Evolutionary conservation across 2,888 invertebrate species (phyloP).

Genomic region (Arrhopalites spinosus): DNA sequence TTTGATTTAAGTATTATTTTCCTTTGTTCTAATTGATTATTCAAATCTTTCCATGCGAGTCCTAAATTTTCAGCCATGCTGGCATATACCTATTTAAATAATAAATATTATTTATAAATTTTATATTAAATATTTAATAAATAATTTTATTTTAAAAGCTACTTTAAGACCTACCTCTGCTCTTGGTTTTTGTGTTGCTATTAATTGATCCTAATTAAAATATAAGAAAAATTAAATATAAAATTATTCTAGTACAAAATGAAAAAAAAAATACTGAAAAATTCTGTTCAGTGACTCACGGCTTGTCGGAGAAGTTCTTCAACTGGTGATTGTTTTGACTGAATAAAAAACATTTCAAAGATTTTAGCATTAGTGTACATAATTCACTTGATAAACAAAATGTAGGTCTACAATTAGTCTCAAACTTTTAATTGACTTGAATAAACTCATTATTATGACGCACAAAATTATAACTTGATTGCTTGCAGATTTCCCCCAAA

Average conservation of each 20-base stretch:
- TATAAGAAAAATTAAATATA: too few relatives aligned
- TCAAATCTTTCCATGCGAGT: slow-evolving; percentile 80
- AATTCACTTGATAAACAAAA: too few relatives aligned
- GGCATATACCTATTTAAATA: slow-evolving; percentile 67
- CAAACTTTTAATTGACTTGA: too few relatives aligned
- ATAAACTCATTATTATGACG: too few relatives aligned
- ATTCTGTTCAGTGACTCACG: too few relatives aligned
- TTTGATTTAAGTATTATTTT: slow-evolving; percentile 77
- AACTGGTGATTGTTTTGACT: slow-evolving; percentile 87
- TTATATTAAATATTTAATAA: too few relatives aligned
- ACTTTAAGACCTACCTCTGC: slow-evolving; percentile 60
- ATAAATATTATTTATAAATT: too few relatives aligned
- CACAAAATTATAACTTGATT: neutral
- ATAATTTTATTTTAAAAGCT: too few relatives aligned
- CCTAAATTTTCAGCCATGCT: slow-evolving; percentile 84
- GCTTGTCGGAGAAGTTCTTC: slow-evolving; percentile 84
- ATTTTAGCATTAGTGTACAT: neutral
- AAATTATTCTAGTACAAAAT: too few relatives aligned
- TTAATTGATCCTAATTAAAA: too few relatives aligned
- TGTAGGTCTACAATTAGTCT: too few relatives aligned
- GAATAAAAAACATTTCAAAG: slow-evolving; percentile 37
- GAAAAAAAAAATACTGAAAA: too few relatives aligned
- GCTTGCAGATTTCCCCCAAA: neutral
- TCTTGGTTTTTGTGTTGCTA: slow-evolving; percentile 73
- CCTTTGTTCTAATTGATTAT: slow-evolving; percentile 75